Evolutionary conservation across 2,113 vertebrate genomes (phyloP).

Genomic region (Rhinolophus ferrumequinum): DNA sequence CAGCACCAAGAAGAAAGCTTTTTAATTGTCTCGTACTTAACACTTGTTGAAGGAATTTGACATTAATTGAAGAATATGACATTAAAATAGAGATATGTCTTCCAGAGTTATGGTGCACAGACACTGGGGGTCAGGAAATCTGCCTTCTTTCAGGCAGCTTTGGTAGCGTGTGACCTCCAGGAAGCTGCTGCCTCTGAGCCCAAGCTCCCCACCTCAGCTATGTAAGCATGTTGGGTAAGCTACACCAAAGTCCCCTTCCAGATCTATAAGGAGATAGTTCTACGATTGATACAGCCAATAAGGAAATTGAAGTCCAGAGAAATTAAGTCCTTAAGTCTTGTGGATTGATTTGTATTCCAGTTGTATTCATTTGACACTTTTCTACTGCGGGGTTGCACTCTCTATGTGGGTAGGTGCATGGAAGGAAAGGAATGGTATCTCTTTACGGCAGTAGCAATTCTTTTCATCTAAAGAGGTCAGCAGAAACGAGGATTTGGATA

Average conservation of each 20-base stretch:
- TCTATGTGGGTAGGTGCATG: background rate
- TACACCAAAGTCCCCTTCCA: background rate
- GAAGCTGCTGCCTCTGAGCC: background rate
- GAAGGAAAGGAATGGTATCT: background rate
- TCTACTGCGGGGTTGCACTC: background rate
- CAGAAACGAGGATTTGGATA: background rate
- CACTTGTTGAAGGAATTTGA: background rate
- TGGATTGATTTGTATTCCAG: constrained; percentile 3
- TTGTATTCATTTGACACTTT: background rate
- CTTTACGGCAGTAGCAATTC: background rate
- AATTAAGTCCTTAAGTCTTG: background rate
- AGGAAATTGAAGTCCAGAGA: background rate
- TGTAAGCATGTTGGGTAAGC: background rate
- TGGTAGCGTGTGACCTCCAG: rapidly evolving
- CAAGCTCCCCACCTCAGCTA: background rate
- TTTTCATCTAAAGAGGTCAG: background rate
- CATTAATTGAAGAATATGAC: background rate
- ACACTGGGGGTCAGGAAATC: background rate
- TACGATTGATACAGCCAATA: background rate
- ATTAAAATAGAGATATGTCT: background rate
- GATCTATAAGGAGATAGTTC: background rate
- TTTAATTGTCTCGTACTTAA: background rate
- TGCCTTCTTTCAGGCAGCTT: background rate
- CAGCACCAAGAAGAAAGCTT: background rate
- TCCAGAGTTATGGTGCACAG: background rate